These are phyloP conservation scores for Lophura nycthemera DNA, from an alignment of 2,113 vertebrate genomes.

Conservation along the genomic window DNA sequence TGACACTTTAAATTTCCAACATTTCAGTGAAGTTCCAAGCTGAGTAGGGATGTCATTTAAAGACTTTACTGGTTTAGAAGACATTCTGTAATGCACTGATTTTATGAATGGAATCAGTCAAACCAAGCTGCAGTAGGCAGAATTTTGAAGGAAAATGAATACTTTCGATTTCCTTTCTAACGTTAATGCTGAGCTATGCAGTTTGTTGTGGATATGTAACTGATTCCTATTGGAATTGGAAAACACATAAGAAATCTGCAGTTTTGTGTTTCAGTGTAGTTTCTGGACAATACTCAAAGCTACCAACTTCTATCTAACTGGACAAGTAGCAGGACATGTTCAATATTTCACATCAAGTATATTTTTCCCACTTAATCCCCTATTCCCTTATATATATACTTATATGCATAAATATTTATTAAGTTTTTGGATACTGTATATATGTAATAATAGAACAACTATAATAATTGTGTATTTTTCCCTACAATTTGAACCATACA, in stretches of 20 bases:
- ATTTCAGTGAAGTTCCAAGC: background rate
- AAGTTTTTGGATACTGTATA: background rate
- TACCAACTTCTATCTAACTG: background rate
- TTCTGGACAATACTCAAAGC: background rate
- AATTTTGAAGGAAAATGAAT: conserved; percentile 2
- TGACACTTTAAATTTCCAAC: background rate
- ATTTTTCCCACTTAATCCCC: background rate
- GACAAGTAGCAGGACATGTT: background rate
- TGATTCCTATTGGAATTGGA: background rate
- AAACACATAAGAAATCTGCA: background rate
- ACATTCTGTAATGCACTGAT: background rate
- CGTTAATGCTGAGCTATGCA: background rate
- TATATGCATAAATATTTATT: background rate
- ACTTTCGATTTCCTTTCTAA: background rate
- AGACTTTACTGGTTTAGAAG: background rate
- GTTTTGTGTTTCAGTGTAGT: background rate
- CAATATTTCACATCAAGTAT: background rate
- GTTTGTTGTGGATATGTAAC: background rate
- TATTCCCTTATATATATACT: background rate
- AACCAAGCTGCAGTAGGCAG: background rate
- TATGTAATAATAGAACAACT: background rate
- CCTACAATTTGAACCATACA: background rate
- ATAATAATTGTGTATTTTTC: background rate
- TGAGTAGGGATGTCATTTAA: background rate
- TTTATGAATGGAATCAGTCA: conserved; percentile 2